These are phyloP conservation scores for Myotis myotis DNA, from an alignment of 2,797 vertebrate genomes.

Conservation along the genomic window DNA sequence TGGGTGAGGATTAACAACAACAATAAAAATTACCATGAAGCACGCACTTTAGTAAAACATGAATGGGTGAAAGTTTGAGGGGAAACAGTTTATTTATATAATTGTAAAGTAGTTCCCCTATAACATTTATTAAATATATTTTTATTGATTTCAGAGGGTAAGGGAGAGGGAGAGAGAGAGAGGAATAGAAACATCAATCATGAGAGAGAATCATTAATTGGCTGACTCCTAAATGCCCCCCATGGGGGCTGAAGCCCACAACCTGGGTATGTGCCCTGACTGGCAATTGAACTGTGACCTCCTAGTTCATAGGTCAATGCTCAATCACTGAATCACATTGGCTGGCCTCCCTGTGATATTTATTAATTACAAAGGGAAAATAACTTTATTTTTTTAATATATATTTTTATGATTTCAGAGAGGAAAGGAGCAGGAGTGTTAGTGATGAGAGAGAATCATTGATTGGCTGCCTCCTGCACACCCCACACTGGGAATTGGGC, in stretches of 20 bases:
- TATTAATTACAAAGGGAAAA: not conserved
- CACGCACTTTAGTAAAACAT: not conserved
- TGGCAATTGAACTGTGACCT: not conserved
- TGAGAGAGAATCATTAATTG: not conserved
- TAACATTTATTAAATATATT: too few species aligned
- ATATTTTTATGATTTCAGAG: too few species aligned
- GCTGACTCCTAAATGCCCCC: not conserved
- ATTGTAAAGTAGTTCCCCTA: not conserved
- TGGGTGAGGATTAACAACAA: too few species aligned
- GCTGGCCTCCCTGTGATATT: not conserved
- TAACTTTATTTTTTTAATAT: too few species aligned
- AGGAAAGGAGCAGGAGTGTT: not conserved
- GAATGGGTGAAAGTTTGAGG: not conserved
- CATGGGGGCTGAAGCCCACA: not conserved
- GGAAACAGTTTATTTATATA: not conserved
- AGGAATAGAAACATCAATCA: too few species aligned
- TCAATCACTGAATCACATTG: not conserved
- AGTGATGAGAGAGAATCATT: too few species aligned
- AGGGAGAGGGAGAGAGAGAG: too few species aligned
- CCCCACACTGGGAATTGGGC: too few species aligned
- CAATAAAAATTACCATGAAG: not conserved
- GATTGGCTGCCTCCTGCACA: too few species aligned
- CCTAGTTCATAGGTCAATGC: not conserved
- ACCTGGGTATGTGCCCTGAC: not conserved
- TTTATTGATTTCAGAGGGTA: too few species aligned